A percentile compares a stretch with the other conserved stretches of the same genome.
These are phyloP conservation scores for Dromaius novaehollandiae DNA, from an alignment of 2,113 vertebrate genomes.

Conservation along the genomic window DNA sequence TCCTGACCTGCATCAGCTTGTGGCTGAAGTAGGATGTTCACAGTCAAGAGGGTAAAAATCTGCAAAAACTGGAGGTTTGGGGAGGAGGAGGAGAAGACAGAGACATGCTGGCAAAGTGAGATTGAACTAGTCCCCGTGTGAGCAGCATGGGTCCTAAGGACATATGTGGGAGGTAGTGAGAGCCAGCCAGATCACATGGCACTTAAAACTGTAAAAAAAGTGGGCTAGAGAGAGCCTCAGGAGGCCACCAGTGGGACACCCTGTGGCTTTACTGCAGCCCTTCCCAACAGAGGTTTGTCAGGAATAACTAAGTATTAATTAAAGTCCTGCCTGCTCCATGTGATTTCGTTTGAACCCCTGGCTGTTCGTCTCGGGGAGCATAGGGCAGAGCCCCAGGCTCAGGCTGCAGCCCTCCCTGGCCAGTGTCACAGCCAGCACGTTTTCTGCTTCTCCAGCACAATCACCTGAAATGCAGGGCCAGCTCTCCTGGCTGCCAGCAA, in stretches of 20 bases:
- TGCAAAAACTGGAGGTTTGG: neutral
- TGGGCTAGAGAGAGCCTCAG: neutral
- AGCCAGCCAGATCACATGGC: neutral
- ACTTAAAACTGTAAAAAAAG: neutral
- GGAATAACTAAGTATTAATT: neutral
- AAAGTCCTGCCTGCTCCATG: neutral
- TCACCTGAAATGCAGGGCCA: neutral
- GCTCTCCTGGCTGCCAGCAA: neutral
- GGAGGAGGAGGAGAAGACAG: neutral
- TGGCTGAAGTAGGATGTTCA: neutral
- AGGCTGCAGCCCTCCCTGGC: neutral
- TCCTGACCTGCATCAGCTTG: neutral
- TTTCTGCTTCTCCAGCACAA: accelerated
- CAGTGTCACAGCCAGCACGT: neutral
- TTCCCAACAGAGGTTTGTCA: neutral
- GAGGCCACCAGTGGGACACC: neutral
- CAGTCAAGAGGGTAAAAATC: neutral
- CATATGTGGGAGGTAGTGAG: neutral
- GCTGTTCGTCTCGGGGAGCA: neutral
- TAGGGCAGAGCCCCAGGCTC: neutral
- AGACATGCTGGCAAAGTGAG: neutral
- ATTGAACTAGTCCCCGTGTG: neutral
- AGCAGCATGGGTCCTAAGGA: neutral
- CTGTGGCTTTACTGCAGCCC: neutral
- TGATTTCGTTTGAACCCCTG: neutral